Evolutionary conservation across 2,797 vertebrate species (phyloP), one percentile per base, ranked within the genome.

Genomic region (Falco berigora): DNA sequence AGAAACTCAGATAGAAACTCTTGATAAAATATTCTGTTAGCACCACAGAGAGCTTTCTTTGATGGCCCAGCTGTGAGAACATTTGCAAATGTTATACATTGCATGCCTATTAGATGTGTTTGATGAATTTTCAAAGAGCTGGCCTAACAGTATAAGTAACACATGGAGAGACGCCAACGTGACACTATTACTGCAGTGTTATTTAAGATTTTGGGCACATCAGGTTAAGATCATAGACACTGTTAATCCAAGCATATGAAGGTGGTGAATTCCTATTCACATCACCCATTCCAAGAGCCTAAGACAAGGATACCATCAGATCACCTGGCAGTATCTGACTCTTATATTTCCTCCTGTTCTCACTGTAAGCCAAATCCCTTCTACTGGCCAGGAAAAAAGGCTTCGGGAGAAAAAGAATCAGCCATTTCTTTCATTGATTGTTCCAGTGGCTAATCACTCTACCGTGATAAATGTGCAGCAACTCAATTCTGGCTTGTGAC

Each of bases 21-120:
- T 82, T 64, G 86, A 87, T 89, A 77, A 95, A 94, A 94, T 68
- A 92, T 75, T 92, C 88, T 71, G 86, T n/a, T 83, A 2, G 3
- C 74, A 53, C 28, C 40, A 46, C 74, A 85, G 86, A 79, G 53
- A 93, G 80, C 22, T 92, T 88, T 62, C 79, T 75, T 82, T 81
- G 63, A 67, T 66, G 52, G 55, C 58, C 56, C 86, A 93, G 88
- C 88, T 95, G 92, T 73, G 83, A 87, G 88, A 87, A 88, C 49
- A 79, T 46, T 95, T 82, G 86, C 67, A 79, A 67, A 79, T 55
- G 59, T 79, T 58, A n/a, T 52, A 38, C 28, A 46, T 52, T 6
- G 6, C 47, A 52, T 2, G 44, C 40, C 58, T 78, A 17, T 84
- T 88, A 85, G 64, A 88, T 49, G 79, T 4, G 1, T 50, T 92